A percentile compares a stretch with the other conserved stretches of the same genome.
These are phyloP conservation scores for Allacma fusca DNA, from an alignment of 2,888 invertebrate genomes.

Conservation along the genomic window DNA sequence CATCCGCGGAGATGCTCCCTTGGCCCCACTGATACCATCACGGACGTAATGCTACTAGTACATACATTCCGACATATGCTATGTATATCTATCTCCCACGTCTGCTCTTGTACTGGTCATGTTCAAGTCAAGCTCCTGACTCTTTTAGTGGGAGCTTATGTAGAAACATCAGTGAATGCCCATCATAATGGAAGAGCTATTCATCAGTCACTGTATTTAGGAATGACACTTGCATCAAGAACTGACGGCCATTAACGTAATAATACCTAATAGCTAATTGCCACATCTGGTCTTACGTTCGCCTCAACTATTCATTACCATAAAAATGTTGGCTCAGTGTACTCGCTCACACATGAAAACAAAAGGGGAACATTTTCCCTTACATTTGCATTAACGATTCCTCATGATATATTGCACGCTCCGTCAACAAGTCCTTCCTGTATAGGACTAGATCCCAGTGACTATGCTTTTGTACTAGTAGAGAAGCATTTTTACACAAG, in stretches of 20 bases:
- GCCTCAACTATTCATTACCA: conserved; percentile 30
- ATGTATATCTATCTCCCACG: too few species aligned
- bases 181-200: not conserved
- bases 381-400: conserved; percentile 1
- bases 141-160: too few species aligned
- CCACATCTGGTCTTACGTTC: conserved; percentile 42
- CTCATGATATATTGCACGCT: conserved; percentile 12
- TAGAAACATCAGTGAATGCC: too few species aligned
- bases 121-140: too few species aligned
- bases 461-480: too few species aligned
- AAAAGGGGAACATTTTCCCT: not conserved
- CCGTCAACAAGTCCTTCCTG: conserved; percentile 11
- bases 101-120: not conserved
- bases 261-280: conserved; percentile 40
- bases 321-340: conserved; percentile 14
- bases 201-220: conserved; percentile 13
- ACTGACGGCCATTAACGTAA: conserved; percentile 34
- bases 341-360: conserved; percentile 4
- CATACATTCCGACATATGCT: too few species aligned
- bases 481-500: too few species aligned
- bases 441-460: too few species aligned
- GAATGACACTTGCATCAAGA: conserved; percentile 32
- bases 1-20: not conserved
- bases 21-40: not conserved
- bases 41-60: not conserved